Evolutionary conservation across 92 coral and sea anemone species (phyloP).

Genomic region (Galaxea fascicularis): DNA sequence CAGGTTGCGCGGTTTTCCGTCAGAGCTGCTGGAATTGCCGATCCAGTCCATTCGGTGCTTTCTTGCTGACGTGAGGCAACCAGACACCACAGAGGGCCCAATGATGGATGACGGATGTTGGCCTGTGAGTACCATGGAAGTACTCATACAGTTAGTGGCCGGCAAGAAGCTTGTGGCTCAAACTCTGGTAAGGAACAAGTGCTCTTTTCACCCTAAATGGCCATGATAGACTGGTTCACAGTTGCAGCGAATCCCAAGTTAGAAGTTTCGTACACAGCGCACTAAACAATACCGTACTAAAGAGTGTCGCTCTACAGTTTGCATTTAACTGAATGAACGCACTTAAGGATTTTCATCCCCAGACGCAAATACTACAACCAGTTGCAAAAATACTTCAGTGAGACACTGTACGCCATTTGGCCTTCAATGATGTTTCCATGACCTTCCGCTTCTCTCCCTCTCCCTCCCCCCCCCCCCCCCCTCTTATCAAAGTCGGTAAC

Average conservation of each 20-base stretch:
- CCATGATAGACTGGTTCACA: no score
- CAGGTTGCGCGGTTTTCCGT: conserved; percentile 91
- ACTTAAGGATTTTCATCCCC: not conserved
- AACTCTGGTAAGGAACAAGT: conserved; percentile 66
- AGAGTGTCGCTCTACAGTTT: not conserved
- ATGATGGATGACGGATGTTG: conserved; percentile 61
- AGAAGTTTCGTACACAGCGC: not conserved
- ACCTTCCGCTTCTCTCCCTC: no score
- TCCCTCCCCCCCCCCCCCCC: no score
- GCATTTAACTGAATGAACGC: not conserved
- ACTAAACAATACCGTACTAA: not conserved
- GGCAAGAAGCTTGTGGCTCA: conserved; percentile 89
- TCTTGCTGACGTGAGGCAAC: conserved; percentile 73
- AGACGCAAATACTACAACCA: not conserved
- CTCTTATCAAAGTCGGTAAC: no score
- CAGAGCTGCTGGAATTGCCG: conserved; percentile 86
- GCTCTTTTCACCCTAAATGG: not conserved
- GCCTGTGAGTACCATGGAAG: conserved; percentile 78
- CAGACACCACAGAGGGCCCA: conserved; percentile 55
- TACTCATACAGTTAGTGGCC: conserved; percentile 81
- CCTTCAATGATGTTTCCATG: no score
- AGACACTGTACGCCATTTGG: no score
- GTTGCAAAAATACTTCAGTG: no score
- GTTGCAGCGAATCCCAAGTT: no score
- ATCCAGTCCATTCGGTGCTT: conserved; percentile 88